A percentile compares a stretch with the other conserved stretches of the same genome.
These are phyloP conservation scores for Crocallis elinguaria DNA, from an alignment of 2,888 invertebrate genomes.

Conservation along the genomic window DNA sequence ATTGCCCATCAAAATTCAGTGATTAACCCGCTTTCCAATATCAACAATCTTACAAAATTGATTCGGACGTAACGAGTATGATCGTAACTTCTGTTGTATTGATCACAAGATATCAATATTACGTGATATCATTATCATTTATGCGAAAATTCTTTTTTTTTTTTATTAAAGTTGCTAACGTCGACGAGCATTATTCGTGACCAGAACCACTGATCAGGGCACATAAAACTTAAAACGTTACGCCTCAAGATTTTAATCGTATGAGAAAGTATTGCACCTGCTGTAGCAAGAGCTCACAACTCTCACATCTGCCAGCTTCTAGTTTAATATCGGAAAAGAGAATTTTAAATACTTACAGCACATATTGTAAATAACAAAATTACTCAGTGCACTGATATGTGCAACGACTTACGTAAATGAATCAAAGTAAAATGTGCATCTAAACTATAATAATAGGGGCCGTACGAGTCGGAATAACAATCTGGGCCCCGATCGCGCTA, in stretches of 20 bases:
- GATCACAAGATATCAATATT: too few species aligned
- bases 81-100: slow-evolving; percentile 14
- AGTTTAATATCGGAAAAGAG: background rate
- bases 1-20: slow-evolving; percentile 21
- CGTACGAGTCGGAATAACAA: slow-evolving; percentile 45
- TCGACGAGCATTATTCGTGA: background rate
- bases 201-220: slow-evolving; percentile 1
- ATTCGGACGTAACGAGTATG: slow-evolving; percentile 18
- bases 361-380: slow-evolving; percentile 13
- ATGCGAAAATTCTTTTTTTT: slow-evolving; percentile 1
- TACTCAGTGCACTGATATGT: background rate
- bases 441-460: slow-evolving; percentile 34
- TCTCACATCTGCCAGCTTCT: background rate
- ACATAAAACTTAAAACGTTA: background rate
- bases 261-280: background rate
- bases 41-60: slow-evolving; percentile 22
- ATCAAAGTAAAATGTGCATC: slow-evolving; percentile 12
- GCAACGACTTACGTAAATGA: slow-evolving; percentile 16
- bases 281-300: background rate
- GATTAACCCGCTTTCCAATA: slow-evolving; percentile 28
- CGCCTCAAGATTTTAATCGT: background rate
- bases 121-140: slow-evolving; percentile 22
- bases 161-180: background rate
- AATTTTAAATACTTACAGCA: too few species aligned
- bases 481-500: too few species aligned